A percentile compares a stretch with the other conserved stretches of the same genome.
phyloP scores from a whole-genome alignment of 2,888 invertebrate species.

The Zygaena filipendulae region DNA sequence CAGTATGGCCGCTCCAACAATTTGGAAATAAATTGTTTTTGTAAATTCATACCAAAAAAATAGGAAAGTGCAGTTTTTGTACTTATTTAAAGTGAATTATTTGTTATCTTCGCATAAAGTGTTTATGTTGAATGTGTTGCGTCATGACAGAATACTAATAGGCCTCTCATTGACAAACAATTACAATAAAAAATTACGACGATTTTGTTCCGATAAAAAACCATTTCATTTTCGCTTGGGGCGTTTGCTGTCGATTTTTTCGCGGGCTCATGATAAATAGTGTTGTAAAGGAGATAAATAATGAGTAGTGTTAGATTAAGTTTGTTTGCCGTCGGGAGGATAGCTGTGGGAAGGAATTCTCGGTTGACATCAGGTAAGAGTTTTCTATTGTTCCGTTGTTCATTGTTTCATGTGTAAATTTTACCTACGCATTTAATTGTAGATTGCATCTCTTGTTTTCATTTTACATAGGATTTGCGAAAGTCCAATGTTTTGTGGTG shows the following conservation, averaged over 20 bases:
- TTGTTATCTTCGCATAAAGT: constrained; percentile 39
- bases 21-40: constrained; percentile 46
- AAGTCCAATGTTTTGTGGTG: too few relatives aligned
- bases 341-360: constrained; percentile 56
- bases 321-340: constrained; percentile 57
- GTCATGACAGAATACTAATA: constrained; percentile 65
- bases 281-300: constrained; percentile 34
- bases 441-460: too few relatives aligned
- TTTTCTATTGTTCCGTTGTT: constrained; percentile 22
- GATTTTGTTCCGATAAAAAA: constrained; percentile 28
- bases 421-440: too few relatives aligned
- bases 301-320: constrained; percentile 65
- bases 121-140: constrained; percentile 66
- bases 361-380: constrained; percentile 56
- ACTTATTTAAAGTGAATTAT: constrained; percentile 37
- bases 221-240: constrained; percentile 39
- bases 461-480: too few relatives aligned
- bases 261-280: constrained; percentile 47
- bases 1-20: constrained; percentile 63
- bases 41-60: constrained; percentile 48
- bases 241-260: constrained; percentile 33
- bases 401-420: constrained; percentile 36
- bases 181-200: constrained; percentile 61
- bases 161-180: constrained; percentile 66
- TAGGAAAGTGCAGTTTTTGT: constrained; percentile 54